A percentile compares a stretch with the other conserved stretches of the same genome.
Evolutionary conservation across 1,140 invertebrate species (phyloP).

Genomic region (Atta texana): DNA sequence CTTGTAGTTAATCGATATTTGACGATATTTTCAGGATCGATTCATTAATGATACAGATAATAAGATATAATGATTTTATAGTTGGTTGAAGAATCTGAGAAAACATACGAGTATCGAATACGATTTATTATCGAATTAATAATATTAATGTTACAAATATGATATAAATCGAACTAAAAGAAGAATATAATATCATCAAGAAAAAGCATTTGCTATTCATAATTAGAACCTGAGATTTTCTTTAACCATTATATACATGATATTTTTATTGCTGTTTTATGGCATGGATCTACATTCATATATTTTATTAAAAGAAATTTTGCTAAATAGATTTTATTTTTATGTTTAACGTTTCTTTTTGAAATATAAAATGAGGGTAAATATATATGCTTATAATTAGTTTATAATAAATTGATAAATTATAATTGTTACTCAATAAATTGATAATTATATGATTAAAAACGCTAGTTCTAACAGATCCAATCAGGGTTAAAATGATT

Average conservation of each 20-base stretch:
- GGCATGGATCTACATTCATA: background rate
- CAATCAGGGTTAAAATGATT: background rate
- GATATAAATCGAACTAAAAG: background rate
- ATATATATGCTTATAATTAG: background rate
- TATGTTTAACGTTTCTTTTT: background rate
- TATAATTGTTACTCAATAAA: background rate
- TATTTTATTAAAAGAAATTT: background rate
- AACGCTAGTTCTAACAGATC: background rate
- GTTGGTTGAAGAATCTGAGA: background rate
- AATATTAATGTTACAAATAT: background rate
- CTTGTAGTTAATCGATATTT: background rate
- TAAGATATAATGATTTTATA: no score
- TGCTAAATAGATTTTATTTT: background rate
- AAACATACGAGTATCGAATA: background rate
- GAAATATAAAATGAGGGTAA: background rate
- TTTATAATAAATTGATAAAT: background rate
- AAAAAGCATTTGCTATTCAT: background rate
- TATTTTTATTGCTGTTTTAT: background rate
- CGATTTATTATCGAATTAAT: background rate
- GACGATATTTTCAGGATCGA: slow-evolving; percentile 24
- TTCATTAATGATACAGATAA: background rate
- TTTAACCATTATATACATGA: background rate
- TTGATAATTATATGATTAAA: background rate
- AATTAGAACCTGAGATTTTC: background rate
- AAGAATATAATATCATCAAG: background rate